Evolutionary conservation across 92 coral and sea anemone genomes (phyloP).

Genomic region (Epizoanthus stellaris): DNA sequence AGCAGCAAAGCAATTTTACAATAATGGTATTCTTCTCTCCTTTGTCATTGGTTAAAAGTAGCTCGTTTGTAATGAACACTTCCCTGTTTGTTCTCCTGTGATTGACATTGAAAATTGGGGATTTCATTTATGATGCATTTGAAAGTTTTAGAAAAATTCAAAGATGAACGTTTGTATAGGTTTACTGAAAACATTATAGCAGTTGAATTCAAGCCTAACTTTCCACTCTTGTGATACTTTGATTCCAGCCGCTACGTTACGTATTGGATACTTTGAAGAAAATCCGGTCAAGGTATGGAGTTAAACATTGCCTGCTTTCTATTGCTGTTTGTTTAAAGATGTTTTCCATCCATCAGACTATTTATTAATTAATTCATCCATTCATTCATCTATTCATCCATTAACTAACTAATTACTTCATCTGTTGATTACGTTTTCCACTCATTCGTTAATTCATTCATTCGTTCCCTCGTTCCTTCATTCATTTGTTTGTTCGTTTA

Average conservation of each 20-base stretch:
- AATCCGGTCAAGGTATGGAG: conserved; percentile 88
- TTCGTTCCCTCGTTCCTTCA: neutral
- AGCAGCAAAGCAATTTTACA: too few species aligned
- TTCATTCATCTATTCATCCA: neutral
- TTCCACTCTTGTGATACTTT: neutral
- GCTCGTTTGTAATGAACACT: too few species aligned
- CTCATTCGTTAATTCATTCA: neutral
- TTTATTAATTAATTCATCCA: neutral
- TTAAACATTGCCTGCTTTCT: neutral
- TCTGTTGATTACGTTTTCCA: neutral
- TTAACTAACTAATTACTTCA: neutral
- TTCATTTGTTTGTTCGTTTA: neutral
- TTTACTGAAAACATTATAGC: too few species aligned
- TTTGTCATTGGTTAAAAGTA: too few species aligned
- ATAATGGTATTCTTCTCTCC: neutral
- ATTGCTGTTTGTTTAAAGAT: too few species aligned
- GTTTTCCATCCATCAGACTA: too few species aligned
- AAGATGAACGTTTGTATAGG: too few species aligned
- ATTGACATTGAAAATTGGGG: too few species aligned
- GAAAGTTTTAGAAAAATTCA: too few species aligned
- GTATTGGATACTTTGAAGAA: conserved; percentile 82
- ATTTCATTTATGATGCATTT: too few species aligned
- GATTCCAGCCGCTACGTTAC: conserved; percentile 84
- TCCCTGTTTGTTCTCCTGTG: too few species aligned
- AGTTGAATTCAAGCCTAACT: neutral